Percentiles rank a stretch among this genome's conserved stretches.
phyloP scores from a whole-genome alignment of 2,113 vertebrate genomes.

The Nanorana parkeri region DNA sequence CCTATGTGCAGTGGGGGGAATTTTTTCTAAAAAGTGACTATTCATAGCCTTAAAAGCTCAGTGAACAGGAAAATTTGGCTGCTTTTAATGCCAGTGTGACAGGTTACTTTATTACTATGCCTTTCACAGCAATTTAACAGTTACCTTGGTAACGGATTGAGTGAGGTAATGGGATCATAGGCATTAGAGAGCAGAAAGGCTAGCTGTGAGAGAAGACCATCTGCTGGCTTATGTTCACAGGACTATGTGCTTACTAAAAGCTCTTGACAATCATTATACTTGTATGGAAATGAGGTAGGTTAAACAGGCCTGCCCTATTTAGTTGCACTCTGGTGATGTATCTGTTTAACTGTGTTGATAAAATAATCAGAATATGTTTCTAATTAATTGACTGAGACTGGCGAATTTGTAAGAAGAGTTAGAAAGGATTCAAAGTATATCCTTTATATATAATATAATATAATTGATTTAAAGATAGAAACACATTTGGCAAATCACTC shows the following conservation, averaged over 20 bases:
- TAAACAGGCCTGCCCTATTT: conserved; percentile 78
- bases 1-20: conserved; percentile 71
- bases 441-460: no score
- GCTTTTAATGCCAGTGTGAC: conserved; percentile 85
- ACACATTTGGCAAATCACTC: no score
- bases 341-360: conserved; percentile 83
- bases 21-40: conserved; percentile 79
- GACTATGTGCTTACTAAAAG: conserved; percentile 69
- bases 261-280: conserved; percentile 70
- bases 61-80: conserved; percentile 86
- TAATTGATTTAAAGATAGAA: no score
- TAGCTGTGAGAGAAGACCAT: conserved; percentile 76
- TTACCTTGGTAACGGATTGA: conserved; percentile 86
- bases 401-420: no score
- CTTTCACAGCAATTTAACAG: conserved; percentile 88
- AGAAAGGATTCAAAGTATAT: no score
- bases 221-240: conserved; percentile 77
- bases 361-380: conserved; percentile 72
- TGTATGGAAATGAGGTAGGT: conserved; percentile 75
- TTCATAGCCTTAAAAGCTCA: conserved; percentile 85
- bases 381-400: conserved; percentile 64
- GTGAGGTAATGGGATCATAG: conserved; percentile 86
- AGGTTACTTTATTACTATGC: conserved; percentile 87
- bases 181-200: conserved; percentile 74
- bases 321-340: conserved; percentile 75